A percentile compares a stretch with the other conserved stretches of the same genome.
Conservation (phyloP, 2,797 vertebrate genomes). For the Pterois miles region DNA sequence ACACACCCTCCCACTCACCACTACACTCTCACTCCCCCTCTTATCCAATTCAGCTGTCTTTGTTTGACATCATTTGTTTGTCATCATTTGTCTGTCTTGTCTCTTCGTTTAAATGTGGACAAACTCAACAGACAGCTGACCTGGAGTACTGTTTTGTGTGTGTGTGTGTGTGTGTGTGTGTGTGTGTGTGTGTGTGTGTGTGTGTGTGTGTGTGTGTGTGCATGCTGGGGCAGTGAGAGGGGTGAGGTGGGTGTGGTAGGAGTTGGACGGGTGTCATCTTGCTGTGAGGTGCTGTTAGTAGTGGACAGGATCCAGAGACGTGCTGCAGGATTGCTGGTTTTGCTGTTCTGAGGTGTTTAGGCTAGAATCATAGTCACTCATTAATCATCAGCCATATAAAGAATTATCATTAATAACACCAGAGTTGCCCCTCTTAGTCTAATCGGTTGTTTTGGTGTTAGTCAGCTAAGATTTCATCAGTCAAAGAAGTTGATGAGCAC, state of each 20-base stretch:
- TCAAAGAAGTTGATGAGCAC: too few relatives aligned
- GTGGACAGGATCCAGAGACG: constrained; percentile 6
- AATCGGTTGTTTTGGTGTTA: too few relatives aligned
- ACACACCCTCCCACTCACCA: constrained; percentile 36
- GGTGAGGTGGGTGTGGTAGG: not conserved
- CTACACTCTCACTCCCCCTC: constrained; percentile 30
- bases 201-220: not conserved
- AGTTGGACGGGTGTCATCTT: constrained; percentile 17
- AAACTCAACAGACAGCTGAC: not conserved
- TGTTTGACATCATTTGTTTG: constrained; percentile 13
- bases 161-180: constrained; percentile 15
- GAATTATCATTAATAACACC: not conserved
- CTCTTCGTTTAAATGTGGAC: not conserved
- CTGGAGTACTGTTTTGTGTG: not conserved
- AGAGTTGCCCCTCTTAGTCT: too few relatives aligned
- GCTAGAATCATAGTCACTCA: not conserved
- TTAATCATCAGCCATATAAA: not conserved
- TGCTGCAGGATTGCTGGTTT: not conserved
- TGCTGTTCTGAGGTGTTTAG: constrained; percentile 9
- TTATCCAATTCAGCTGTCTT: constrained; percentile 17
- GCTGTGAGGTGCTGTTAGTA: constrained; percentile 24
- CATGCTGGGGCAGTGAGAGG: not conserved
- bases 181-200: not conserved
- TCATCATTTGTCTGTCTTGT: not conserved
- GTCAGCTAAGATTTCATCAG: too few relatives aligned